phyloP scores from a whole-genome alignment of 2,888 invertebrate species.

The Acleris sparsana region DNA sequence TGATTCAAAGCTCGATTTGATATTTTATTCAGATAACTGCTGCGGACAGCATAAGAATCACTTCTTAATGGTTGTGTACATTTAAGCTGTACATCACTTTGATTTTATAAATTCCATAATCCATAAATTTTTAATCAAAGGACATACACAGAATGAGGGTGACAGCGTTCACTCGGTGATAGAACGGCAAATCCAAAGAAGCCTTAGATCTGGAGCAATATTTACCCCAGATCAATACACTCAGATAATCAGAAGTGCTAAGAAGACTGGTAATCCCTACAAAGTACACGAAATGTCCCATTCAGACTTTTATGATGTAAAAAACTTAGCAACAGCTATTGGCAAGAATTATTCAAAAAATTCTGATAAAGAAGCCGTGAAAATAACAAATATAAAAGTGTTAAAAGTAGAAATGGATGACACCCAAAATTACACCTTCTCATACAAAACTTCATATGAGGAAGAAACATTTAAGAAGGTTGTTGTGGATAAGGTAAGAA shows the following conservation, averaged over 20 bases:
- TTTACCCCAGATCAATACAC: constrained; percentile 47
- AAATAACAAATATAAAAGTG: neutral
- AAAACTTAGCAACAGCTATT: neutral
- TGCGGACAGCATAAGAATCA: constrained; percentile 37
- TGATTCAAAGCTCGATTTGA: constrained; percentile 9
- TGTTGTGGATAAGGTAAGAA: too few species aligned
- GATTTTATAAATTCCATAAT: constrained; percentile 38
- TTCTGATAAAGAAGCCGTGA: neutral
- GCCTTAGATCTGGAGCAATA: constrained; percentile 45
- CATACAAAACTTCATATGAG: constrained; percentile 3
- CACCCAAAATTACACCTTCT: neutral
- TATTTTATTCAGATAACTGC: constrained; percentile 34
- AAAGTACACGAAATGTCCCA: neutral
- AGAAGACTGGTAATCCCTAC: neutral
- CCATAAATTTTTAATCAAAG: constrained; percentile 47
- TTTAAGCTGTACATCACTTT: constrained; percentile 22
- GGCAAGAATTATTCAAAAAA: neutral
- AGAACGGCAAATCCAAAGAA: constrained; percentile 40
- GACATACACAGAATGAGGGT: constrained; percentile 49
- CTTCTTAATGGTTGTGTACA: constrained; percentile 33
- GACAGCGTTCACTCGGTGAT: constrained; percentile 44
- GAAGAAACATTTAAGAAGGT: neutral
- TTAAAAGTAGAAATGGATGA: neutral
- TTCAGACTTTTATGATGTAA: neutral
- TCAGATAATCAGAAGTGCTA: constrained; percentile 37